These are phyloP conservation scores for Nomada fucata DNA, from an alignment of 2,888 invertebrate genomes.

Conservation along the genomic window DNA sequence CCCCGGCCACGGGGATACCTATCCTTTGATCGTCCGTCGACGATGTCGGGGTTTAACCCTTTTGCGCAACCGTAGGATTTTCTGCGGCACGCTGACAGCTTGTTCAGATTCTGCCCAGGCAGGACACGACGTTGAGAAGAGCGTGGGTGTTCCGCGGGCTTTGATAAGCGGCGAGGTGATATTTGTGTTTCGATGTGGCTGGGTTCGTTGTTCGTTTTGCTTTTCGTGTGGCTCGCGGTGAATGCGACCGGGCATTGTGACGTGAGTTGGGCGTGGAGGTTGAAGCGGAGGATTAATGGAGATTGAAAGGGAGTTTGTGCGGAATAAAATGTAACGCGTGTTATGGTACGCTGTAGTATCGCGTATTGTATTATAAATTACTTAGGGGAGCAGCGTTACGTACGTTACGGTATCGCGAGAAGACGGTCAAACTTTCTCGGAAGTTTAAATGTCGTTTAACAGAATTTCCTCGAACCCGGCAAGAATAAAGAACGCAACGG, in stretches of 20 bases:
- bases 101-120: background rate
- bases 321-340: background rate
- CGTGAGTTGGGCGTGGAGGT: slow-evolving; percentile 1
- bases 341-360: no score
- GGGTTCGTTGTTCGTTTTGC: background rate
- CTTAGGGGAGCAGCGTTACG: background rate
- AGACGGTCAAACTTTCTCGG: no score
- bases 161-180: slow-evolving; percentile 19
- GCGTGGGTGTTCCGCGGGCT: slow-evolving; percentile 25
- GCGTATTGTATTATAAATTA: background rate
- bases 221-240: background rate
- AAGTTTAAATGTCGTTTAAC: no score
- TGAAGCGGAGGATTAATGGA: background rate
- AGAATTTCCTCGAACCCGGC: no score
- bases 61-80: slow-evolving; percentile 37
- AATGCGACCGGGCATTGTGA: background rate
- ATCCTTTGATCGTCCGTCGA: slow-evolving; percentile 14
- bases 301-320: background rate
- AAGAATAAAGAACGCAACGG: no score
- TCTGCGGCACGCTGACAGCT: slow-evolving; percentile 23
- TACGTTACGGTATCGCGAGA: no score
- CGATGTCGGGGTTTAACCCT: slow-evolving; percentile 19
- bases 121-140: slow-evolving; percentile 3
- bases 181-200: background rate
- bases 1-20: slow-evolving; percentile 25